Evolutionary conservation across 2,113 vertebrate species (phyloP), one percentile per base, ranked within the genome.

Genomic region (Misgurnus anguillicaudatus): DNA sequence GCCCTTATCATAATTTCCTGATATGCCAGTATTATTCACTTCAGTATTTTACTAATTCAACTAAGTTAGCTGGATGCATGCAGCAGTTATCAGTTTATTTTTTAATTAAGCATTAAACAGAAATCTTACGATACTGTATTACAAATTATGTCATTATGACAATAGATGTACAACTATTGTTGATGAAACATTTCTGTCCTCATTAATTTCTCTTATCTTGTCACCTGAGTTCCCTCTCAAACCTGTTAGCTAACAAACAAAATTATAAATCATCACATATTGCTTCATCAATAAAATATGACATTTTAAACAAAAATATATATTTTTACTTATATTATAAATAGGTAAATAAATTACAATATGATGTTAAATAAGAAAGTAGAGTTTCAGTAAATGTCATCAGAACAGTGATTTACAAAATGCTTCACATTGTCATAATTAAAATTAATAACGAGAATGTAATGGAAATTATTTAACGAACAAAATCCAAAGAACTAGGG

Each of bases 31-130:
- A 82, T 77, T 64, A 78, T 69, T 60, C 17, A 39, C 58, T 57
- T 78, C 10, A 19, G 53, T 57, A 57, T 8, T 57, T 57, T 3
- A 19, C 53, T 19, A 19, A 19, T 19, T 3, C 14, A 78, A 58
- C 13, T 7, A 55, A 82, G 60, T 36, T 65, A 55, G 31, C 58
- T 68, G 74, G 77, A 63, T 6, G 38, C 85, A 86, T 86, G 85
- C 81, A 82, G 67, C 60, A 81, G 57, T 68, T 38, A 21, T 69
- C 53, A 13, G 48, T 63, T 64, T 69, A 13, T 42, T 5, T 42
- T 42, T 42, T 42, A 3, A 42, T n/a, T n/a, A n/a, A n/a, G n/a
- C n/a, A 42, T 42, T 42, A 42, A 7, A 4, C 41, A 42, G 1
- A 42, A 7, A 42, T 42, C 41, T 42, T 42, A 42, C 5, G 1